Conservation (phyloP, 2,888 invertebrate species). For the Drosophila macrothrix region DNA sequence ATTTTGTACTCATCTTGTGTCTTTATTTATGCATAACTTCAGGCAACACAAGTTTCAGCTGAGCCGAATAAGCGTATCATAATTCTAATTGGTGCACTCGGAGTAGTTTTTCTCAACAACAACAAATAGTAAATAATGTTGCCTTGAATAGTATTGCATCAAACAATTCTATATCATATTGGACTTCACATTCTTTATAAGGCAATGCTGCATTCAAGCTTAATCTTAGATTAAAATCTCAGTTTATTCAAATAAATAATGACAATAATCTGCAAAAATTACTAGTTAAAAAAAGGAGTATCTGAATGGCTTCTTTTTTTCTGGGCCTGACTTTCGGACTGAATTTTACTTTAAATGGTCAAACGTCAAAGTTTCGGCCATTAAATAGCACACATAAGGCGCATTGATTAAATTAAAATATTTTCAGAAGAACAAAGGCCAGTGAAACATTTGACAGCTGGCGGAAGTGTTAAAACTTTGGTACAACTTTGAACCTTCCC, state of each 20-base stretch:
- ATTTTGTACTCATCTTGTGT: background rate
- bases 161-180: background rate
- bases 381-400: background rate
- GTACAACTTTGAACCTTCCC: background rate
- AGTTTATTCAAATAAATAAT: background rate
- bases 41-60: background rate
- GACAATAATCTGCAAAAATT: background rate
- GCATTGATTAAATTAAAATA: slow-evolving; percentile 14
- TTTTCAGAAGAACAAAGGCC: background rate
- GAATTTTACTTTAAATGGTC: background rate
- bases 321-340: background rate
- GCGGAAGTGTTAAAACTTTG: slow-evolving; percentile 4
- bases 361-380: background rate
- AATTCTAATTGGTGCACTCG: background rate
- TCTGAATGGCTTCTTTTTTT: background rate
- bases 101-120: background rate
- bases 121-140: background rate
- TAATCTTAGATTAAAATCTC: too few relatives aligned
- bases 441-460: slow-evolving; percentile 12
- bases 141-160: background rate
- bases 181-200: background rate
- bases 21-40: background rate
- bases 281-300: background rate
- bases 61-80: background rate
- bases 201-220: background rate